These are phyloP conservation scores for Amblyteles armatorius DNA, from an alignment of 2,888 invertebrate genomes.

Conservation along the genomic window DNA sequence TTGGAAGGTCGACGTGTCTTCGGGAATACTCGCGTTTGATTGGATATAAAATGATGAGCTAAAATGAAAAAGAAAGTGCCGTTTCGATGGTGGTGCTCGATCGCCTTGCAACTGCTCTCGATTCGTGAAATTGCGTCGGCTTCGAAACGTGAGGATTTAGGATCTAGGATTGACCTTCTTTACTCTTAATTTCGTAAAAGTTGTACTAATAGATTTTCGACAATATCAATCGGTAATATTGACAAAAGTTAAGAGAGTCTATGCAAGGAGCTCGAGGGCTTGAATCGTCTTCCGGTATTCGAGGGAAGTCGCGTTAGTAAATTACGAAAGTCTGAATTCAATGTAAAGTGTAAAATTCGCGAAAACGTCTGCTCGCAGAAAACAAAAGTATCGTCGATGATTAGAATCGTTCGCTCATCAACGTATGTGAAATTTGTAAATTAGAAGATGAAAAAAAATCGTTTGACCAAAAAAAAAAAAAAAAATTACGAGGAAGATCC, in stretches of 20 bases:
- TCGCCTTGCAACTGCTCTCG: conserved; percentile 48
- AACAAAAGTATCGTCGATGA: conserved; percentile 22
- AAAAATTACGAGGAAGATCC: conserved; percentile 52
- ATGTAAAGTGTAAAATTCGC: conserved; percentile 37
- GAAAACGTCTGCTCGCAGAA: conserved; percentile 53
- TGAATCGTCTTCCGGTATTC: conserved; percentile 62
- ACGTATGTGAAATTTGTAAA: conserved; percentile 58
- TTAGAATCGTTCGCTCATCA: conserved; percentile 54
- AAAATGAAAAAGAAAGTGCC: conserved; percentile 39
- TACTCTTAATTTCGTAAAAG: conserved; percentile 27
- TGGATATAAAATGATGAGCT: conserved; percentile 24
- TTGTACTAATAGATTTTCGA: conserved; percentile 4
- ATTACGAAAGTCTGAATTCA: conserved; percentile 8
- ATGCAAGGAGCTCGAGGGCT: conserved; percentile 26
- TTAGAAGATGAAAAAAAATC: conserved; percentile 49
- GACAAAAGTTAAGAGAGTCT: conserved; percentile 1
- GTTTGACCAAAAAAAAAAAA: conserved; percentile 39
- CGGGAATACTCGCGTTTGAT: conserved; percentile 63
- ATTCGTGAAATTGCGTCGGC: conserved; percentile 18
- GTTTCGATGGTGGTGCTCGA: conserved; percentile 48
- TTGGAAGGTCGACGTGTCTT: conserved; percentile 67
- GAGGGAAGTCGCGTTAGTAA: conserved; percentile 55
- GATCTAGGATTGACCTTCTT: neutral
- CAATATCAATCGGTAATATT: conserved; percentile 14
- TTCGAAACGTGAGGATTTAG: neutral